A percentile compares a stretch with the other conserved stretches of the same genome.
These are phyloP conservation scores for Falco berigora DNA, from an alignment of 2,797 vertebrate genomes.

Conservation along the genomic window DNA sequence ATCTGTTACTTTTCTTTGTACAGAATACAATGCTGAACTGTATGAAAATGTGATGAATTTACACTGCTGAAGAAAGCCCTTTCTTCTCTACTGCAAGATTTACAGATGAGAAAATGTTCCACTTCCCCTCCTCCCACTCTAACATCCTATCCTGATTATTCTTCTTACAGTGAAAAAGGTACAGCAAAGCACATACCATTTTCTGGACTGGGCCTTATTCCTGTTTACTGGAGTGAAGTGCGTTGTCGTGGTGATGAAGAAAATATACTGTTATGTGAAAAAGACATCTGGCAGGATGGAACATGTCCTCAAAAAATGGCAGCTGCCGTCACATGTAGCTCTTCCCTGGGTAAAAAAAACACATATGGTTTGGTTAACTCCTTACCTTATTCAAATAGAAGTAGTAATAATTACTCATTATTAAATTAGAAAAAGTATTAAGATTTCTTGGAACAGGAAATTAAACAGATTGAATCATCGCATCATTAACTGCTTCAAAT, in stretches of 20 bases:
- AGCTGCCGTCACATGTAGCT: slow-evolving; percentile 83
- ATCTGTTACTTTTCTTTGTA: slow-evolving; percentile 33
- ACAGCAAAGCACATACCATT: slow-evolving; percentile 74
- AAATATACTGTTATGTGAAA: slow-evolving; percentile 82
- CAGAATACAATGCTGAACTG: slow-evolving; percentile 16
- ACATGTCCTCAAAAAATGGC: slow-evolving; percentile 75
- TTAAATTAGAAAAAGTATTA: not conserved
- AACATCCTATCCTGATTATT: not conserved
- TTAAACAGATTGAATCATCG: not conserved
- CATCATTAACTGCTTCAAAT: not conserved
- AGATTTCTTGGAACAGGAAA: not conserved
- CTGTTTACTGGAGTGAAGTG: slow-evolving; percentile 82
- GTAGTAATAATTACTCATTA: not conserved
- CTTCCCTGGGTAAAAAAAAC: slow-evolving; percentile 53
- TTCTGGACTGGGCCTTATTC: slow-evolving; percentile 71
- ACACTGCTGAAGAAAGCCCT: not conserved
- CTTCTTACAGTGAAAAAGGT: slow-evolving; percentile 76
- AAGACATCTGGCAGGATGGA: slow-evolving; percentile 79
- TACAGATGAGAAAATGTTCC: not conserved
- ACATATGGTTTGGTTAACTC: not conserved
- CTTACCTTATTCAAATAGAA: not conserved
- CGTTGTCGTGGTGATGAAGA: slow-evolving; percentile 84
- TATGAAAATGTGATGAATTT: slow-evolving; percentile 23
- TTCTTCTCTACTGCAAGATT: not conserved
- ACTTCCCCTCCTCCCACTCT: not conserved